Base-by-base conservation (phyloP, 2,113 vertebrate genomes). In the Corvus hawaiiensis region DNA sequence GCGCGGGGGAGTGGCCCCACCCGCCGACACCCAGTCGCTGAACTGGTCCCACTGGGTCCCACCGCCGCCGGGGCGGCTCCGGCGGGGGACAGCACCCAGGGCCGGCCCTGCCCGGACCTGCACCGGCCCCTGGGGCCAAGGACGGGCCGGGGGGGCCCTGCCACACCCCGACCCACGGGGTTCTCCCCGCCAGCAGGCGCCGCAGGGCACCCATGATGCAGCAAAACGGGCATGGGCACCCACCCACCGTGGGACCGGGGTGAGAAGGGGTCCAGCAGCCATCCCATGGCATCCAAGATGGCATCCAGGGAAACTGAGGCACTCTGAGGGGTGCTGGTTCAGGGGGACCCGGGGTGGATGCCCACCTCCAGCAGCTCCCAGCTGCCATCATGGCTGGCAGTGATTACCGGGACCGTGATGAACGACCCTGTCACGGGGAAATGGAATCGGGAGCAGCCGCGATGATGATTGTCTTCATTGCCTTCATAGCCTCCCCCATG, bases 11-110 rank as follows among this genome's bases (percentile, higher is more conserved):
- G 91, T 55, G 89, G 75, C 95, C 93, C 91, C 95, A 54, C 95
- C 95, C 95, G 7, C 91, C 61, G n/a, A 88, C 95, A 87, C 95
- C 95, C 95, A 96, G 93, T 84, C 86, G 93, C 86, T 84, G 63
- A 95, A 96, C 95, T 94, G 91, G 93, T 95, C 95, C 93, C 95
- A 84, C 95, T 94, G 89, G 93, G 95, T 96, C 95, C 91, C 91
- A 94, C 89, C 69, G 76, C 95, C 84, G 93, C 63, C 72, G 93
- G 93, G 95, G 93, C 93, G 90, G 93, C 84, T 94, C 95, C 74
- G 46, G 89, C 89, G 61, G 82, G 93, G 91, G 95, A 96, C 93
- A 94, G 93, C 84, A 92, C 95, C 93, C 63, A 52, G 14, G 90
- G 93, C 91, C 8, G 84, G 95, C 95, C 84, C 95, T 94, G 95